These are phyloP conservation scores for Hermatobates lingyangjiaoensis DNA, from an alignment of 1,140 invertebrate genomes.

Conservation along the genomic window DNA sequence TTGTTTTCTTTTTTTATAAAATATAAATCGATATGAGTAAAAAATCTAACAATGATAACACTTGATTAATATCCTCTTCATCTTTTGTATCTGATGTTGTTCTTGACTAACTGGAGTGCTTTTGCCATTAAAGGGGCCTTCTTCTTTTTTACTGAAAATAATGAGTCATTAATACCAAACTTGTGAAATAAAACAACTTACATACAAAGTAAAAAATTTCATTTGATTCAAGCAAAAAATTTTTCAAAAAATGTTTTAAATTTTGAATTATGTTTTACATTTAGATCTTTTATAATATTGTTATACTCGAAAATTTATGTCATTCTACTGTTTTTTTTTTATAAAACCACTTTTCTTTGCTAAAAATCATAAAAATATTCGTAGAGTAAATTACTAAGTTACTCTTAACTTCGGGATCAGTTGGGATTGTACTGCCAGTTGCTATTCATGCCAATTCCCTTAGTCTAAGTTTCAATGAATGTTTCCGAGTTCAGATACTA, in stretches of 20 bases:
- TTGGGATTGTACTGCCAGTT: too few relatives aligned
- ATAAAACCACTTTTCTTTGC: background rate
- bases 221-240: background rate
- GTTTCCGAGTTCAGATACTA: too few relatives aligned
- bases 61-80: background rate
- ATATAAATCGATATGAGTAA: background rate
- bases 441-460: too few relatives aligned
- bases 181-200: background rate
- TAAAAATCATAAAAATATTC: background rate
- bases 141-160: conserved; percentile 20
- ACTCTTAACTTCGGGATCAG: too few relatives aligned
- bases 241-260: too few relatives aligned
- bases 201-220: background rate
- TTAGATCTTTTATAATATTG: too few relatives aligned
- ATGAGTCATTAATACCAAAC: background rate
- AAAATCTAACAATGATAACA: background rate
- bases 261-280: too few relatives aligned
- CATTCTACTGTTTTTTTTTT: background rate
- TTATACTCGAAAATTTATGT: too few relatives aligned
- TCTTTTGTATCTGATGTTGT: conserved; percentile 4
- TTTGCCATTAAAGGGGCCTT: conserved; percentile 22
- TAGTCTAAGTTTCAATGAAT: too few relatives aligned
- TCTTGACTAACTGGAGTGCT: conserved; percentile 19
- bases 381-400: background rate
- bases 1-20: too few relatives aligned